phyloP scores from a whole-genome alignment of 2,888 invertebrate genomes.

The Girardia tigrina region DNA sequence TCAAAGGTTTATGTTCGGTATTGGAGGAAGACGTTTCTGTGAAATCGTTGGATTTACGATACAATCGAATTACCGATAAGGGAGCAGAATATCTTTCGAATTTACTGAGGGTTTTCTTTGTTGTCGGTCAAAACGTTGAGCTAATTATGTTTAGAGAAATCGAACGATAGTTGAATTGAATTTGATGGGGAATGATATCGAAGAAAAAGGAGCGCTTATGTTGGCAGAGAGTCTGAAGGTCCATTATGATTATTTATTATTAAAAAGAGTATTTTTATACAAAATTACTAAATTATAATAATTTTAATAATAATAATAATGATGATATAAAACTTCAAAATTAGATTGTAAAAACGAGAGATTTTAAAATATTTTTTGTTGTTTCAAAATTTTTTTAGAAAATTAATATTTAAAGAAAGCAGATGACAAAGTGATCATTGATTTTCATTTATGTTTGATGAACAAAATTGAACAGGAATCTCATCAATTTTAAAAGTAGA shows the following conservation, averaged over 20 bases:
- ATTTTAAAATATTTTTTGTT: too few relatives aligned
- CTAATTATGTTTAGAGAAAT: constrained; percentile 38
- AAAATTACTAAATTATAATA: too few relatives aligned
- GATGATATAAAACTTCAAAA: too few relatives aligned
- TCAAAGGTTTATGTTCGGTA: constrained; percentile 41
- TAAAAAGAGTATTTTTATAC: too few relatives aligned
- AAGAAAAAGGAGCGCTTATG: constrained; percentile 43
- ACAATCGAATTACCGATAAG: constrained; percentile 46
- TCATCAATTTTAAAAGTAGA: too few relatives aligned
- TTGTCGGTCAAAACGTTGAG: constrained; percentile 39
- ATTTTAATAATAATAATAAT: too few relatives aligned
- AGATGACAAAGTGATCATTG: too few relatives aligned
- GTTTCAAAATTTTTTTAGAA: too few relatives aligned
- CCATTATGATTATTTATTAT: constrained; percentile 34
- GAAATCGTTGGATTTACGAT: constrained; percentile 44
- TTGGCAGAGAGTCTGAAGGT: constrained; percentile 45
- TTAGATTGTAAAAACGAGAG: too few relatives aligned
- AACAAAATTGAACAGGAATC: too few relatives aligned
- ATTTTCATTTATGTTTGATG: too few relatives aligned
- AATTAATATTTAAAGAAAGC: too few relatives aligned
- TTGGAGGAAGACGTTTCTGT: constrained; percentile 43
- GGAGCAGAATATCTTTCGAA: constrained; percentile 43
- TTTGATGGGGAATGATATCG: constrained; percentile 49
- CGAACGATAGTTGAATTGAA: constrained; percentile 41
- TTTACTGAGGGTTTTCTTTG: constrained; percentile 41